These are phyloP conservation scores for Corythoichthys haematopterus DNA, from an alignment of 2,113 vertebrate species.

Conservation along the genomic window DNA sequence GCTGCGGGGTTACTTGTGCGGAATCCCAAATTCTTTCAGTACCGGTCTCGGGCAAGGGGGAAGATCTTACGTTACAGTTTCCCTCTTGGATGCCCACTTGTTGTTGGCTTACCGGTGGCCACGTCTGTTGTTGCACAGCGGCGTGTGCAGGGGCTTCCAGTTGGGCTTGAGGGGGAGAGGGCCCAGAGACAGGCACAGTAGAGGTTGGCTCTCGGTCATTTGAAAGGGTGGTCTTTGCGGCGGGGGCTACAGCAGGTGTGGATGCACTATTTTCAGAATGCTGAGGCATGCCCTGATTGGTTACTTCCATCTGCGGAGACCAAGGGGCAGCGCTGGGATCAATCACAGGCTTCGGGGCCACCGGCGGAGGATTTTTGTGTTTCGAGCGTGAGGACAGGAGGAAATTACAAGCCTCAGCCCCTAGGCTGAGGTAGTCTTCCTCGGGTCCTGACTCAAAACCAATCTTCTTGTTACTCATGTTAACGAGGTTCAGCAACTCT, in stretches of 20 bases:
- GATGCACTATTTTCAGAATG: slow-evolving; percentile 72
- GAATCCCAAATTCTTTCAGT: slow-evolving; percentile 44
- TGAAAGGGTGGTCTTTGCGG: slow-evolving; percentile 58
- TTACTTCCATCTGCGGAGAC: slow-evolving; percentile 69
- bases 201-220: slow-evolving; percentile 68
- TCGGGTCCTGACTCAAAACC: slow-evolving; percentile 89
- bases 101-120: slow-evolving; percentile 51
- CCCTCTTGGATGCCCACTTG: slow-evolving; percentile 43
- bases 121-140: slow-evolving; percentile 44
- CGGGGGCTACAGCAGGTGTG: slow-evolving; percentile 68
- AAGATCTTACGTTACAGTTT: slow-evolving; percentile 35
- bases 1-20: slow-evolving; percentile 50
- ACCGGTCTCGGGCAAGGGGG: slow-evolving; percentile 41
- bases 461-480: slow-evolving; percentile 76
- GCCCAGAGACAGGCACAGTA: slow-evolving; percentile 57
- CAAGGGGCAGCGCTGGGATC: slow-evolving; percentile 80
- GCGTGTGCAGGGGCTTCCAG: slow-evolving; percentile 41
- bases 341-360: slow-evolving; percentile 88
- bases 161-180: slow-evolving; percentile 44
- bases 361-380: slow-evolving; percentile 89
- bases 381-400: slow-evolving; percentile 81
- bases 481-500: slow-evolving; percentile 87
- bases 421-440: slow-evolving; percentile 96
- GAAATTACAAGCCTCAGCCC: slow-evolving; percentile 97
- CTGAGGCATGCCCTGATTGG: slow-evolving; percentile 74